These are phyloP conservation scores for Brachyhypopomus occidentalis DNA, from an alignment of 2,113 vertebrate genomes.

Conservation along the genomic window DNA sequence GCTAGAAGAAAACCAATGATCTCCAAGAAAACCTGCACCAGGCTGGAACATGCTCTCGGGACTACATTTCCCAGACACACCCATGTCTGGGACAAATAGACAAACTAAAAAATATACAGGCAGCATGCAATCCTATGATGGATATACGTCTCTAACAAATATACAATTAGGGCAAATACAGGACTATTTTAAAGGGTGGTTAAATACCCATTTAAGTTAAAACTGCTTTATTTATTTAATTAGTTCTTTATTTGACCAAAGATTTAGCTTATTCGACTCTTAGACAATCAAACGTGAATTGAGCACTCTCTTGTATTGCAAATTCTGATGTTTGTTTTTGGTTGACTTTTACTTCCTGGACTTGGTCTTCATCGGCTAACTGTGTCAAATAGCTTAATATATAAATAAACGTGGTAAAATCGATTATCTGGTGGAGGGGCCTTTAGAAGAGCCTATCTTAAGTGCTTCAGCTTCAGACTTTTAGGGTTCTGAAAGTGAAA, in stretches of 20 bases:
- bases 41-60: conserved; percentile 47
- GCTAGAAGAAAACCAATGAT: neutral
- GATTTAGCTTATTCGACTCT: conserved; percentile 71
- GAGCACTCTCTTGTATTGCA: conserved; percentile 56
- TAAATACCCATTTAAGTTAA: neutral
- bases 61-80: conserved; percentile 58
- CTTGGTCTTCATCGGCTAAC: conserved; percentile 42
- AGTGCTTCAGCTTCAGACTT: conserved; percentile 53
- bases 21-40: conserved; percentile 50
- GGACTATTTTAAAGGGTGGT: conserved; percentile 47
- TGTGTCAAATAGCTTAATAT: conserved; percentile 4
- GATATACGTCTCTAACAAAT: conserved; percentile 68
- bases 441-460: conserved; percentile 57
- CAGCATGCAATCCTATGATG: conserved; percentile 74
- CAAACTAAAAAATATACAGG: conserved; percentile 70
- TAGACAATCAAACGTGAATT: conserved; percentile 60
- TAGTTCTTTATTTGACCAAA: conserved; percentile 49
- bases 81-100: conserved; percentile 56
- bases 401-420: no score
- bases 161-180: conserved; percentile 69
- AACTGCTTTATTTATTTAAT: neutral
- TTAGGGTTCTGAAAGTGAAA: conserved; percentile 55
- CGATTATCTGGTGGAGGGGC: conserved; percentile 7
- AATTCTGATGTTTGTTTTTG: conserved; percentile 47
- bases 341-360: conserved; percentile 40